Conservation (phyloP, 2,888 invertebrate genomes). For the Scaptomyza reducta region DNA sequence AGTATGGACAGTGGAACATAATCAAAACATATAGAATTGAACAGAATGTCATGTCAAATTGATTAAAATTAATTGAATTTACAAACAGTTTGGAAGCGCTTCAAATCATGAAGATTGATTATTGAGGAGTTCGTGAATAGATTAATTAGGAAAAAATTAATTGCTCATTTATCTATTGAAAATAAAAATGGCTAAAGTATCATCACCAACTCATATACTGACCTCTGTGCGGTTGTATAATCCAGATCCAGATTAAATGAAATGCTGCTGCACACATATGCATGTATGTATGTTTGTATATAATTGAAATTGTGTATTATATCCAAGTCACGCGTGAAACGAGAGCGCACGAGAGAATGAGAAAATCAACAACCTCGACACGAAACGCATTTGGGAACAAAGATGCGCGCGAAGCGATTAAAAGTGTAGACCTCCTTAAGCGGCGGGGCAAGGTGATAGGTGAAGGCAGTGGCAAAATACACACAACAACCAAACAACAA, state of each 20-base stretch:
- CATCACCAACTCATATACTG: constrained; percentile 37
- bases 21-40: constrained; percentile 9
- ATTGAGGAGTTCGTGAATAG: constrained; percentile 1
- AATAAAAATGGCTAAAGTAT: not conserved
- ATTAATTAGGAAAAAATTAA: constrained; percentile 6
- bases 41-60: constrained; percentile 42
- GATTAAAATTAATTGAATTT: constrained; percentile 65
- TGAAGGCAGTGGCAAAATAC: constrained; percentile 4
- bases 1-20: too few species aligned
- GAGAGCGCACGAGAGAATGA: constrained; percentile 37
- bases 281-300: not conserved
- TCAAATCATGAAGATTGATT: constrained; percentile 34
- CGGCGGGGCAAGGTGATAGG: constrained; percentile 19
- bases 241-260: constrained; percentile 50
- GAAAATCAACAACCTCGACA: constrained; percentile 32
- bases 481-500: constrained; percentile 1
- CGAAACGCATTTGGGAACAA: constrained; percentile 58
- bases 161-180: not conserved
- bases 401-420: constrained; percentile 56
- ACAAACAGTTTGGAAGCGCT: constrained; percentile 49
- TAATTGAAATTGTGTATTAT: constrained; percentile 11
- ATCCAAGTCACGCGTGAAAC: constrained; percentile 56
- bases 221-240: constrained; percentile 58
- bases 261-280: constrained; percentile 38
- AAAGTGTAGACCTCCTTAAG: constrained; percentile 17